Percentiles rank a stretch among this genome's conserved stretches.
Evolutionary conservation across 2,888 invertebrate genomes (phyloP).

Genomic region (Mesorhabditis spiculigera): DNA sequence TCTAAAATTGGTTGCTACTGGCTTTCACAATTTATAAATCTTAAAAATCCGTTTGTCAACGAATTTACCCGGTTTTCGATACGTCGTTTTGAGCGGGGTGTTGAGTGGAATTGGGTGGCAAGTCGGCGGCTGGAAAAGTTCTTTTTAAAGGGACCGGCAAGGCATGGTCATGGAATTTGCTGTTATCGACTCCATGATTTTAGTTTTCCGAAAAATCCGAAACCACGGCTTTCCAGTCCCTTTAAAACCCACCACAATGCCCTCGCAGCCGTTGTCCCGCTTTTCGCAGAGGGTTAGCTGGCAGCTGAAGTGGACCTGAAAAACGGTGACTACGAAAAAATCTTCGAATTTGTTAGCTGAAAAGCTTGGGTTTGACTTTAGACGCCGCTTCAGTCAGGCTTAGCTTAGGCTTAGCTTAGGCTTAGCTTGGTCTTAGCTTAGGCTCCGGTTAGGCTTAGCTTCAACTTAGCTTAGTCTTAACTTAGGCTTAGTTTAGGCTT

Average conservation of each 20-base stretch:
- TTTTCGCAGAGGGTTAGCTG: slow-evolving; percentile 52
- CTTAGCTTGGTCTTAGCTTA: too few relatives aligned
- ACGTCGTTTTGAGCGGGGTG: background rate
- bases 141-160: background rate
- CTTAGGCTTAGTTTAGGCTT: too few relatives aligned
- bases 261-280: slow-evolving; percentile 52
- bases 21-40: background rate
- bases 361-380: background rate
- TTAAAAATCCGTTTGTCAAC: background rate
- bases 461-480: too few relatives aligned
- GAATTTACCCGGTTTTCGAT: background rate
- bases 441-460: too few relatives aligned
- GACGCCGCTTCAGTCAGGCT: too few relatives aligned
- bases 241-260: slow-evolving; percentile 41
- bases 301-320: slow-evolving; percentile 51
- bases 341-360: background rate
- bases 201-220: too few relatives aligned
- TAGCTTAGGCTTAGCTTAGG: too few relatives aligned
- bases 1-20: too few relatives aligned
- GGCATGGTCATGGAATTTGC: too few relatives aligned
- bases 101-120: slow-evolving; percentile 20
- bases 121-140: slow-evolving; percentile 26
- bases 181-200: too few relatives aligned
- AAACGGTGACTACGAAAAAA: background rate
- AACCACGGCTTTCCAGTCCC: too few relatives aligned